Conservation (phyloP, 30 jellyfish, hydroid and myxozoan genomes). For the Cassiopea andromeda region DNA sequence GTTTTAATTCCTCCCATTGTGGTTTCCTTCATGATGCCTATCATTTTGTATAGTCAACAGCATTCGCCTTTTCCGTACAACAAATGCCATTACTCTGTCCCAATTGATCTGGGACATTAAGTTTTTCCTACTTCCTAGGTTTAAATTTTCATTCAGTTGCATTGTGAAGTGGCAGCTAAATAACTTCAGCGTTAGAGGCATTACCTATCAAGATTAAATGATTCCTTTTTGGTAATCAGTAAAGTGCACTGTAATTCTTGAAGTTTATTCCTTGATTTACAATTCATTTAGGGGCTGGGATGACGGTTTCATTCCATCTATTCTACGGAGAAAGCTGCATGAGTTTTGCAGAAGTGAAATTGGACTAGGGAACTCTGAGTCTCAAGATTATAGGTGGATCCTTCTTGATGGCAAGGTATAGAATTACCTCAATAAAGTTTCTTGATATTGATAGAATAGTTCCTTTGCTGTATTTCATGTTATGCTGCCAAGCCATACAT, state of each 20-base stretch:
- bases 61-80: too few relatives aligned
- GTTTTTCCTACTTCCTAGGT: too few relatives aligned
- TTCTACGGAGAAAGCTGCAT: constrained; percentile 59
- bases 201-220: background rate
- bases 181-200: background rate
- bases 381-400: constrained; percentile 55
- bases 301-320: constrained; percentile 58
- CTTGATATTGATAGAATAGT: background rate
- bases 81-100: too few relatives aligned
- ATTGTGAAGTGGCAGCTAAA: too few relatives aligned
- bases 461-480: too few relatives aligned
- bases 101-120: too few relatives aligned
- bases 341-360: constrained; percentile 50
- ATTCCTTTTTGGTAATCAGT: background rate
- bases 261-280: background rate
- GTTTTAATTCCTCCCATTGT: too few relatives aligned
- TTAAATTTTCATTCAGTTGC: too few relatives aligned
- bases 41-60: too few relatives aligned
- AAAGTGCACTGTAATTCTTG: too few relatives aligned
- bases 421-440: background rate
- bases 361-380: constrained; percentile 28
- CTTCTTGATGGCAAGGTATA: constrained; percentile 67
- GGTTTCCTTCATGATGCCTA: too few relatives aligned
- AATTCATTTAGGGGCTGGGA: constrained; percentile 24
- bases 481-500: too few relatives aligned